A percentile compares a stretch with the other conserved stretches of the same genome.
Conservation (phyloP, 2,113 vertebrate species). For the Apaloderma vittatum region DNA sequence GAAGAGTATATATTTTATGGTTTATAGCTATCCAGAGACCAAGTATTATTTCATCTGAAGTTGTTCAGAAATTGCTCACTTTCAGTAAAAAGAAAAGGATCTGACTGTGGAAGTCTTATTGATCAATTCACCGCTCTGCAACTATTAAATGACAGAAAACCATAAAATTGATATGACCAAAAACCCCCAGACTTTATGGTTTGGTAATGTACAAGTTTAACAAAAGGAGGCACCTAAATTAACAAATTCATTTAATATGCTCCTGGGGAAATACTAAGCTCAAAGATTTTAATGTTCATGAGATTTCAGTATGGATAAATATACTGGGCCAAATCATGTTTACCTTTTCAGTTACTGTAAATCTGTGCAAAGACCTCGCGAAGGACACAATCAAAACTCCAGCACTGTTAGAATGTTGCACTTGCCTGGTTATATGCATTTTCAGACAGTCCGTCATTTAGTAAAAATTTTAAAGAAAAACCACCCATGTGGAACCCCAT, state of each 20-base stretch:
- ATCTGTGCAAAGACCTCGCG: neutral
- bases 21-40: neutral
- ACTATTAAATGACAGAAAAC: neutral
- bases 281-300: neutral
- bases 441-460: neutral
- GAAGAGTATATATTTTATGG: neutral
- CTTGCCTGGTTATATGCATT: neutral
- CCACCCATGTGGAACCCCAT: neutral
- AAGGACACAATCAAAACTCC: neutral
- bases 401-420: neutral
- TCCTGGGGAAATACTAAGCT: neutral
- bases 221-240: neutral
- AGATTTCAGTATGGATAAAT: neutral
- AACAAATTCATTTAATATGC: neutral
- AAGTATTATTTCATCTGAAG: neutral
- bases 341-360: neutral
- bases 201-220: neutral
- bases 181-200: neutral
- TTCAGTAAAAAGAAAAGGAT: neutral
- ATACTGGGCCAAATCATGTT: neutral
- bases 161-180: neutral
- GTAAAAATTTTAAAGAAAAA: slow-evolving; percentile 26
- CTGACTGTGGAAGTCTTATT: neutral
- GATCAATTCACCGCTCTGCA: neutral
- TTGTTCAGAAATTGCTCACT: neutral